Evolutionary conservation across 35 echinoderm and acorn worm species (phyloP).

Genomic region (Heliocidaris tuberculata): DNA sequence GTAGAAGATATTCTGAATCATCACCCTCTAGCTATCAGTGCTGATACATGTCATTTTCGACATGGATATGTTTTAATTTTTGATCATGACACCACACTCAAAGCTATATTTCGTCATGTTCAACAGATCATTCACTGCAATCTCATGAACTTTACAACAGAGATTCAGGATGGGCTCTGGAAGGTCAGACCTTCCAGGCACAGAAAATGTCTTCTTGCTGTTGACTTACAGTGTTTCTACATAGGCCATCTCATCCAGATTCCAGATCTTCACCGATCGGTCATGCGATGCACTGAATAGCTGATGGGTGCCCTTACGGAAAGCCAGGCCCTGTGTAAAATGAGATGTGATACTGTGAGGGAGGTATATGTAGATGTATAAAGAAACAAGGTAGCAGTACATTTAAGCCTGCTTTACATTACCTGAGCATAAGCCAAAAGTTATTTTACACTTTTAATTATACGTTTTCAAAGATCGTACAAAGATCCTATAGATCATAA

Average conservation of each 20-base stretch:
- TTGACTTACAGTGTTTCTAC: conserved; percentile 90
- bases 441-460: too few relatives aligned
- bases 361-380: not conserved
- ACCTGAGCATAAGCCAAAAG: too few relatives aligned
- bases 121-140: too few relatives aligned
- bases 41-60: too few relatives aligned
- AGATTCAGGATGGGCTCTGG: too few relatives aligned
- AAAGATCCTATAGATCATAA: too few relatives aligned
- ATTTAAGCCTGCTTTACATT: too few relatives aligned
- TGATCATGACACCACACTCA: not conserved
- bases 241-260: conserved; percentile 93
- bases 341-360: not conserved
- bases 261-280: conserved; percentile 93
- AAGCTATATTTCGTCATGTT: too few relatives aligned
- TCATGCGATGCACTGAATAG: conserved; percentile 96
- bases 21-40: too few relatives aligned
- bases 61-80: not conserved
- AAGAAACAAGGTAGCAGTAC: not conserved
- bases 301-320: conserved; percentile 76
- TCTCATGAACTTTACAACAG: too few relatives aligned
- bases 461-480: too few relatives aligned
- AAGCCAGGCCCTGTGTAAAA: conserved; percentile 70
- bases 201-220: not conserved
- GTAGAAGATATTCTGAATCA: too few relatives aligned
- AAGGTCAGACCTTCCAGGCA: not conserved